Conservation (phyloP, 2,797 vertebrate species). For the Novumbra hubbsi region DNA sequence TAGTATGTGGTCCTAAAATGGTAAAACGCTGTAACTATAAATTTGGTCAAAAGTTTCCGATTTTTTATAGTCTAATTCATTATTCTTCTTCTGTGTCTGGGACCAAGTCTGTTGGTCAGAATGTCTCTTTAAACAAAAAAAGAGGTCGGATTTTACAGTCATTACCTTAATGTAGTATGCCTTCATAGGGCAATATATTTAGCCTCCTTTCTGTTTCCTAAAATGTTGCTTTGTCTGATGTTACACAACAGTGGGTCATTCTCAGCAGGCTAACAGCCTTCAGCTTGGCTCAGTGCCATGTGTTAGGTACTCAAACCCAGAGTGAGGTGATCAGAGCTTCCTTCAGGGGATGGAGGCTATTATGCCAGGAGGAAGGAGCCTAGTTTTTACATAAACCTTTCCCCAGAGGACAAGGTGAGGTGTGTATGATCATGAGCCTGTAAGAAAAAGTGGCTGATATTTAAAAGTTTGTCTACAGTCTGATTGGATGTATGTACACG, state of each 20-base stretch:
- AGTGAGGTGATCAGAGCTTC: slow-evolving; percentile 37
- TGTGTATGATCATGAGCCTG: neutral
- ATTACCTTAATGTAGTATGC: no score
- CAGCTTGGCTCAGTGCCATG: slow-evolving; percentile 22
- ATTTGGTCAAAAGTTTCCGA: no score
- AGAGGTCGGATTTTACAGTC: no score
- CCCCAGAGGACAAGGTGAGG: neutral
- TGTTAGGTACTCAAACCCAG: slow-evolving; percentile 25
- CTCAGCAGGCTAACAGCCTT: slow-evolving; percentile 11
- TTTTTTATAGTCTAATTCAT: no score
- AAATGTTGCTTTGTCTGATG: slow-evolving; percentile 38
- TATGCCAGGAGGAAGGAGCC: slow-evolving; percentile 30
- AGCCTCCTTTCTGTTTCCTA: slow-evolving; percentile 28
- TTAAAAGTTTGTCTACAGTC: neutral
- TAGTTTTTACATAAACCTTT: slow-evolving; percentile 22
- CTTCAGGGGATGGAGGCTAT: slow-evolving; percentile 36
- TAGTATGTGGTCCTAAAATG: no score
- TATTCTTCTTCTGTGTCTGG: no score
- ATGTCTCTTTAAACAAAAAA: no score
- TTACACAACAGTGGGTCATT: slow-evolving; percentile 43
- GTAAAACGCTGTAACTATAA: no score
- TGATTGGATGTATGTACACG: neutral
- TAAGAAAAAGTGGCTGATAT: neutral
- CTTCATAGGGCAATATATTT: slow-evolving; percentile 4
- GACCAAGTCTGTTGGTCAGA: no score